phyloP scores from a whole-genome alignment of 2,888 invertebrate species.

The Saturnia pavonia region DNA sequence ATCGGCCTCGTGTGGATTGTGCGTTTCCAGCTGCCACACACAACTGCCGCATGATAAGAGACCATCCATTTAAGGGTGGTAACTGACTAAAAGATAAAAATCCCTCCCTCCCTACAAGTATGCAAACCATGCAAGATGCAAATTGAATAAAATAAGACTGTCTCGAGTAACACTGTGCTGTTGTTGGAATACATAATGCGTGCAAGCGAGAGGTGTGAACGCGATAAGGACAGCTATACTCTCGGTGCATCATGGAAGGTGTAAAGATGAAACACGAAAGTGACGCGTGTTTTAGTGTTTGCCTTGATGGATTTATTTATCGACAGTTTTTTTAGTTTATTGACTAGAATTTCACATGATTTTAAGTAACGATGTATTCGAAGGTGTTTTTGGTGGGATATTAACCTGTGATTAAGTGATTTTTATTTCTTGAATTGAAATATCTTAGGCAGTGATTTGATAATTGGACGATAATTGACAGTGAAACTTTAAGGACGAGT shows the following conservation, averaged over 20 bases:
- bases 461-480: no score
- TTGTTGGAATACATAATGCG: conserved; percentile 23
- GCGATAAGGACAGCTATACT: conserved; percentile 46
- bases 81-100: not conserved
- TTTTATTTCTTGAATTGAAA: no score
- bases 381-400: no score
- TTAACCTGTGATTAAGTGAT: no score
- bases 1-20: no score
- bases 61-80: not conserved
- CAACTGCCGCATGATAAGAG: no score
- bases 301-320: conserved; percentile 14
- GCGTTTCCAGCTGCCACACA: no score
- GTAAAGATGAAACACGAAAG: conserved; percentile 80
- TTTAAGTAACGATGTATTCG: no score
- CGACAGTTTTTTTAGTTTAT: not conserved
- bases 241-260: conserved; percentile 73
- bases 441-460: no score
- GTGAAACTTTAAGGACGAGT: no score
- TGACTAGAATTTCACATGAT: not conserved
- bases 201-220: conserved; percentile 37
- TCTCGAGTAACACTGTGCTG: not conserved
- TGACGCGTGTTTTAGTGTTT: conserved; percentile 68
- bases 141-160: not conserved
- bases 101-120: not conserved
- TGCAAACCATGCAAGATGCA: not conserved